These are phyloP conservation scores for Ephydatia muelleri DNA, from an alignment of 37 sponge, comb jelly and placozoan genomes.

Conservation along the genomic window DNA sequence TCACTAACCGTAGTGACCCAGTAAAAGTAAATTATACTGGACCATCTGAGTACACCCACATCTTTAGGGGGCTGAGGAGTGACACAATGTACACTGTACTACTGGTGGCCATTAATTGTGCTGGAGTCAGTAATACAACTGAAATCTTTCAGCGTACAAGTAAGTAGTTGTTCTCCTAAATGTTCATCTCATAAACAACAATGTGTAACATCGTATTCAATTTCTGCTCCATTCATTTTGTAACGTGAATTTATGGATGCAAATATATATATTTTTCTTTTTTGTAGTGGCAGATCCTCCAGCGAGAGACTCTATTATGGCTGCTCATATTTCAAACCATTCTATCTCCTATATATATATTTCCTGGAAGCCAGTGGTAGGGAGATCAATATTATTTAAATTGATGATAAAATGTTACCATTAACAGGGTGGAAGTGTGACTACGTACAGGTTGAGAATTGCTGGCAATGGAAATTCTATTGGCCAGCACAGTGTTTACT, in stretches of 20 bases:
- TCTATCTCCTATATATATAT: background rate
- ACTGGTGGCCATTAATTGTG: background rate
- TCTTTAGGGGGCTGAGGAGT: background rate
- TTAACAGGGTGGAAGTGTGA: background rate
- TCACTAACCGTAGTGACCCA: background rate
- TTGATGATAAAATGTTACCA: background rate
- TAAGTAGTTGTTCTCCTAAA: background rate
- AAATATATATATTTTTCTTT: background rate
- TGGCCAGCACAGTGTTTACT: background rate
- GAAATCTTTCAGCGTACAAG: background rate
- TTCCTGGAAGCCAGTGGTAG: background rate
- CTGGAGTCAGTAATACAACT: background rate
- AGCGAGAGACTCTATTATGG: background rate
- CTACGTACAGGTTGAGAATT: background rate
- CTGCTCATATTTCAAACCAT: background rate
- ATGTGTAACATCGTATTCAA: background rate
- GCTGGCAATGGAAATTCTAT: background rate
- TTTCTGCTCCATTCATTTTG: background rate
- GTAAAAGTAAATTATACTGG: background rate
- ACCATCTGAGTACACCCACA: background rate
- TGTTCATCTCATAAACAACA: background rate
- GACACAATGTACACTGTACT: background rate
- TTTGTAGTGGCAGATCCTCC: background rate
- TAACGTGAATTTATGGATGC: background rate
- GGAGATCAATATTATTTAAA: background rate